Evolutionary conservation across 2,797 vertebrate species (phyloP).

Genomic region (Notolabrus celidotus): DNA sequence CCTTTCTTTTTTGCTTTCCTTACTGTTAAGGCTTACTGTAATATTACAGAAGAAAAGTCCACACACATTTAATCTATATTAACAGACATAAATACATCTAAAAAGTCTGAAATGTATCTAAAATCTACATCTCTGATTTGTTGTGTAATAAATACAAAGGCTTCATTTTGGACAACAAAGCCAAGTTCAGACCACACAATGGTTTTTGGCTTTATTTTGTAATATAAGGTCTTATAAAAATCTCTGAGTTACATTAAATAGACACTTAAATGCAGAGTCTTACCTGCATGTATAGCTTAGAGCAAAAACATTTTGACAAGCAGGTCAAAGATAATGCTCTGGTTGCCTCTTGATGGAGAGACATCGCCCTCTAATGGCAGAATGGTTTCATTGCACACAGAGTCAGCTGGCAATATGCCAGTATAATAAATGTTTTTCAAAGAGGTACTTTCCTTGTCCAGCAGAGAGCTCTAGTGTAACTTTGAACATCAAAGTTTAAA

Average conservation of each 20-base stretch:
- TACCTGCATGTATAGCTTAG: slow-evolving; percentile 22
- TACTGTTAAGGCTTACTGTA: slow-evolving; percentile 1
- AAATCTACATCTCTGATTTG: slow-evolving; percentile 31
- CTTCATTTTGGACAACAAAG: slow-evolving; percentile 36
- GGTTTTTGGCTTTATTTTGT: slow-evolving; percentile 27
- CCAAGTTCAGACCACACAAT: slow-evolving; percentile 7
- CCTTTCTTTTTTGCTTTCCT: slow-evolving; percentile 1
- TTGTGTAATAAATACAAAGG: slow-evolving; percentile 31
- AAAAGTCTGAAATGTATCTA: slow-evolving; percentile 23
- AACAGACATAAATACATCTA: slow-evolving; percentile 2
- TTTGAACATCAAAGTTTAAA: slow-evolving; percentile 27
- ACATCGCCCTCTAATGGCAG: slow-evolving; percentile 63
- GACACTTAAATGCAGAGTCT: slow-evolving; percentile 31
- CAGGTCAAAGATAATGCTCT: slow-evolving; percentile 20
- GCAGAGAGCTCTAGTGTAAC: slow-evolving; percentile 23
- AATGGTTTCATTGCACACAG: slow-evolving; percentile 57
- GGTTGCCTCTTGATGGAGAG: slow-evolving; percentile 47
- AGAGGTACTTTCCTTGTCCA: slow-evolving; percentile 50
- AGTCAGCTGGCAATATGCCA: slow-evolving; percentile 54
- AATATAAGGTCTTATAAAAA: slow-evolving; percentile 29
- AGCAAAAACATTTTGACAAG: slow-evolving; percentile 19
- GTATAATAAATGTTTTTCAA: slow-evolving; percentile 15
- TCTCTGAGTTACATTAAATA: slow-evolving; percentile 31
- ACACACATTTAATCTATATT: neutral
- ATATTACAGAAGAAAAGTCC: slow-evolving; percentile 13